Evolutionary conservation across 2,888 invertebrate species (phyloP).

Genomic region (Adelphocoris suturalis): DNA sequence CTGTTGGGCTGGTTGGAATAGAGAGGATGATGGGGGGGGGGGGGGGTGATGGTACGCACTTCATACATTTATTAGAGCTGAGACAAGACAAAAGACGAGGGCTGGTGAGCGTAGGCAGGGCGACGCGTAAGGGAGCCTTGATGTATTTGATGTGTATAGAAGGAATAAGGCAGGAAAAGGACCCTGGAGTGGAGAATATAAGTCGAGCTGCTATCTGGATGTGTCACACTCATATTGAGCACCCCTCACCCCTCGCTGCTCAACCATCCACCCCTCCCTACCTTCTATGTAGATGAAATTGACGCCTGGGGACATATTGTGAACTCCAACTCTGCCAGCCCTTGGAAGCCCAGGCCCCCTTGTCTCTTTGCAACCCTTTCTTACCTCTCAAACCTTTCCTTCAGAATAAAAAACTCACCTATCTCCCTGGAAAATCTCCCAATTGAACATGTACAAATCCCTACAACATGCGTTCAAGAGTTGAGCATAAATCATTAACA

Average conservation of each 20-base stretch:
- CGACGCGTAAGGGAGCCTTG: conserved; percentile 65
- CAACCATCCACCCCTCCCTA: neutral
- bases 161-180: conserved; percentile 72
- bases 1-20: neutral
- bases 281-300: conserved; percentile 74
- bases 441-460: neutral
- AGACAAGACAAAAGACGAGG: conserved; percentile 66
- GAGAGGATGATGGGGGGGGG: neutral
- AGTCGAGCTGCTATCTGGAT: conserved; percentile 71
- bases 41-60: conserved; percentile 44
- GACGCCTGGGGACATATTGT: conserved; percentile 75
- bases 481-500: too few relatives aligned
- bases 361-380: conserved; percentile 62
- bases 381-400: conserved; percentile 52
- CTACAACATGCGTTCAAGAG: neutral
- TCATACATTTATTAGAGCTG: conserved; percentile 67
- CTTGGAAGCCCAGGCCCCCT: conserved; percentile 37
- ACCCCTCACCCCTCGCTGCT: conserved; percentile 15
- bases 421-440: neutral
- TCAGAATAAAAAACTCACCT: neutral
- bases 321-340: conserved; percentile 61
- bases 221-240: conserved; percentile 71
- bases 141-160: conserved; percentile 71
- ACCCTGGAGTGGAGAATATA: conserved; percentile 68
- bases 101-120: conserved; percentile 44